Base-by-base conservation (phyloP, 2,797 vertebrate genomes). In the Lepus townsendii region DNA sequence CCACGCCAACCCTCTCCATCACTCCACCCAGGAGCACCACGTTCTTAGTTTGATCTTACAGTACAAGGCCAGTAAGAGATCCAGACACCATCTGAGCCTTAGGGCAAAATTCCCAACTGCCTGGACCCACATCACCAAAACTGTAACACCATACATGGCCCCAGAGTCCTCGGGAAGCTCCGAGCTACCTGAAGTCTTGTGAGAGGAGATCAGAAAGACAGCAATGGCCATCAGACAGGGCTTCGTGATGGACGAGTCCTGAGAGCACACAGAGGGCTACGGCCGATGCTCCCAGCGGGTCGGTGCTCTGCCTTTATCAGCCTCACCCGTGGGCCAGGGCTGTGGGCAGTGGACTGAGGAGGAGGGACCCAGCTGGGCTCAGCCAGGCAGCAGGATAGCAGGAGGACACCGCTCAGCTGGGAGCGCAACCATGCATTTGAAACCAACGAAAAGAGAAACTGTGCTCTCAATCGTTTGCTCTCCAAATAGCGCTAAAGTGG, bases 111-210 rank as follows among this genome's bases (percentile, higher is more conserved):
- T 62, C 60, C 52, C 75, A 79, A 50, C 52, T 71, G 5, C 7
- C 62, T 92, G 30, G 90, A 1, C 30, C 14, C 1, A 76, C 16
- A 3, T 76, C 6, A 88, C n/a, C 83, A 88, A 52, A 75, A 88
- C 86, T 42, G 11, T 62, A 52, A 84, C 88, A 66, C 27, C 38
- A 35, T 7, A 52, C 32, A 71, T 50, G 38, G 76, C 3, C 68
- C 35, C 35, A 60, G 68, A 83, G 69, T 7, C 20, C 72, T 76
- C 65, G 65, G 76, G 52, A 84, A 87, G 47, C 24, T 35, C 83
- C 50, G 52, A 83, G 26, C 95, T 96, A 96, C 96, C 96, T 96
- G 96, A 42, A 50, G 32, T 87, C 60, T 78, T 94, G 69, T 75
- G 66, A 83, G 79, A 38, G 71, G 94, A 77, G 79, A 83, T 90